Evolutionary conservation across 2,113 vertebrate species (phyloP).

Genomic region (Lophotis ruficrista): DNA sequence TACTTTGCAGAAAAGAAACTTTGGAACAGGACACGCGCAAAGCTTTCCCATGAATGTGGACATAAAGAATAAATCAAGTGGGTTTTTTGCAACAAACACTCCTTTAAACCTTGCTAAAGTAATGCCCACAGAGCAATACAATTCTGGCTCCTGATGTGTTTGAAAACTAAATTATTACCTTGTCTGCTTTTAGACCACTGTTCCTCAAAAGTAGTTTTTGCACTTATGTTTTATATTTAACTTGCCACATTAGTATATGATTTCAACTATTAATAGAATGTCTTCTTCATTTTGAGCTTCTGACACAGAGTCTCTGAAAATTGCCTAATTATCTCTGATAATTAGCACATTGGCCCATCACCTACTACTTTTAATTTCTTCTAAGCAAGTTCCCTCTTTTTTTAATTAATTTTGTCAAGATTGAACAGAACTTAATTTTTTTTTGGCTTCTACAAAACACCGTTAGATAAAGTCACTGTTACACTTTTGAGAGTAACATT

Average conservation of each 20-base stretch:
- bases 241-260: not conserved
- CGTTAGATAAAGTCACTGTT: not conserved
- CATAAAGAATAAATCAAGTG: not conserved
- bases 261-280: not conserved
- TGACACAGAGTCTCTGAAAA: not conserved
- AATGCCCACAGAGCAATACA: not conserved
- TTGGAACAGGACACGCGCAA: not conserved
- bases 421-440: not conserved
- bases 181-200: not conserved
- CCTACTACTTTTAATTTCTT: not conserved
- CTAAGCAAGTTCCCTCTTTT: not conserved
- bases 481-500: not conserved
- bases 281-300: not conserved
- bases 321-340: not conserved
- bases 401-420: not conserved
- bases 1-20: not conserved
- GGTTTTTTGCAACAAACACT: not conserved
- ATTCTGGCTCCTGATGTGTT: not conserved
- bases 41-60: not conserved
- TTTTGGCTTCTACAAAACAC: not conserved
- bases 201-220: not conserved
- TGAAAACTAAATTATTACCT: not conserved
- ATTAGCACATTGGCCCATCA: not conserved
- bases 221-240: not conserved
- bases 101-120: not conserved